Evolutionary conservation across 2,113 vertebrate species (phyloP).

Genomic region (Edolisoma coerulescens): DNA sequence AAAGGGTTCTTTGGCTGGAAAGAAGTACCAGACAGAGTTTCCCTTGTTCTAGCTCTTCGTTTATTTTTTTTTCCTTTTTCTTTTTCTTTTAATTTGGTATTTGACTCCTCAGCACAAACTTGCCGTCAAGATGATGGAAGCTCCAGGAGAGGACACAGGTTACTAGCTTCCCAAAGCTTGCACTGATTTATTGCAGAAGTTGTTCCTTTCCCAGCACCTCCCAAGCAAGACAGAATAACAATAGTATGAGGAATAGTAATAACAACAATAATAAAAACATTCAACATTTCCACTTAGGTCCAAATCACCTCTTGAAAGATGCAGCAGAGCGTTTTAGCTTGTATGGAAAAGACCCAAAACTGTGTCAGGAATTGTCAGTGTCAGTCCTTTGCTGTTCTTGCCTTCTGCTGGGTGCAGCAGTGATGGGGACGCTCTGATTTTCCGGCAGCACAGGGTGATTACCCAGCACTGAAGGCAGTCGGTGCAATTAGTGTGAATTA

Average conservation of each 20-base stretch:
- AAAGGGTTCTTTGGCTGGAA: slow-evolving; percentile 13
- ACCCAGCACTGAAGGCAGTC: not conserved
- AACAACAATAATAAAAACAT: not conserved
- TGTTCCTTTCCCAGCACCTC: not conserved
- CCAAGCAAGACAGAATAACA: not conserved
- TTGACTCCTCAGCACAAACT: not conserved
- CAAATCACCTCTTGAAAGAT: not conserved
- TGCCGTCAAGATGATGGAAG: not conserved
- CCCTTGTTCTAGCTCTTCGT: not conserved
- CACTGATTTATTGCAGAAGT: not conserved
- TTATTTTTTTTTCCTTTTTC: not conserved
- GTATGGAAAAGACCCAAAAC: not conserved
- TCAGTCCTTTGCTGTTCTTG: not conserved
- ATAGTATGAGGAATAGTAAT: not conserved
- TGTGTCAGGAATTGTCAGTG: not conserved
- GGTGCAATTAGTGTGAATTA: not conserved
- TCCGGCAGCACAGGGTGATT: not conserved
- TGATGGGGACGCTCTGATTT: not conserved
- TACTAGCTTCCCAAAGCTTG: not conserved
- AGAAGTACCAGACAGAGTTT: not conserved
- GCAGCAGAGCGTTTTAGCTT: not conserved
- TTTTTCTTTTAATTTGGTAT: not conserved
- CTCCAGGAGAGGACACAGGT: not conserved
- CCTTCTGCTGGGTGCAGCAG: not conserved
- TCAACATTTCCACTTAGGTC: not conserved